These are phyloP conservation scores for Ophraella communa DNA, from an alignment of 2,888 invertebrate genomes.

Conservation along the genomic window DNA sequence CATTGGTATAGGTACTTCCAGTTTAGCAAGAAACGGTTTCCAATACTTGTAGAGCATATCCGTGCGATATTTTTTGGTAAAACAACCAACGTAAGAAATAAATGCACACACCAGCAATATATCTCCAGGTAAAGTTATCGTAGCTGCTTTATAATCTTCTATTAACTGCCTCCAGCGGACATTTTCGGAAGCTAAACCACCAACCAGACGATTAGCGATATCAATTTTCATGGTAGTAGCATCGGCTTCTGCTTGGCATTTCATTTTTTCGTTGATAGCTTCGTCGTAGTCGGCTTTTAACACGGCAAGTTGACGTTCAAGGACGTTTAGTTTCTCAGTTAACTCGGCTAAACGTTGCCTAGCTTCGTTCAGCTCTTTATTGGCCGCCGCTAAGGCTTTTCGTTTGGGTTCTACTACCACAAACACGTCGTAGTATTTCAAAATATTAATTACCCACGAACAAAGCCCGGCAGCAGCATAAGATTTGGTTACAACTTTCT, in stretches of 20 bases:
- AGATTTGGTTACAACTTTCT: conserved; percentile 84
- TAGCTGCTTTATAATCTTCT: conserved; percentile 71
- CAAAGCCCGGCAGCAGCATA: conserved; percentile 91
- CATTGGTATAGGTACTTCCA: conserved; percentile 75
- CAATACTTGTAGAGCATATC: conserved; percentile 81
- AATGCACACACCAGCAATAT: conserved; percentile 89
- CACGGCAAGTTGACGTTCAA: conserved; percentile 79
- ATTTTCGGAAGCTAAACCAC: conserved; percentile 92
- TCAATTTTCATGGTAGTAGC: conserved; percentile 88
- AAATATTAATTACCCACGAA: conserved; percentile 93
- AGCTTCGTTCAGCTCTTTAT: conserved; percentile 82
- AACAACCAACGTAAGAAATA: conserved; percentile 94
- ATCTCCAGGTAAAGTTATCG: conserved; percentile 85
- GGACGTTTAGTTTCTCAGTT: conserved; percentile 73
- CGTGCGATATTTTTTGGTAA: conserved; percentile 81
- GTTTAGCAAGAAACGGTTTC: conserved; percentile 78
- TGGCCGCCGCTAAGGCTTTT: conserved; percentile 83
- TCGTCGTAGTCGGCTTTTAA: conserved; percentile 84
- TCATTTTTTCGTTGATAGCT: conserved; percentile 85
- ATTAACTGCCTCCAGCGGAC: conserved; percentile 75
- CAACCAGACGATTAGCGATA: conserved; percentile 89
- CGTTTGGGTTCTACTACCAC: conserved; percentile 92
- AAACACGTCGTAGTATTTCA: conserved; percentile 87
- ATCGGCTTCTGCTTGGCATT: conserved; percentile 92
- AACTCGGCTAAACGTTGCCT: conserved; percentile 79